Evolutionary conservation across 2,888 invertebrate species (phyloP), one percentile per base, ranked within the genome.

Genomic region (Diaphora mendica): DNA sequence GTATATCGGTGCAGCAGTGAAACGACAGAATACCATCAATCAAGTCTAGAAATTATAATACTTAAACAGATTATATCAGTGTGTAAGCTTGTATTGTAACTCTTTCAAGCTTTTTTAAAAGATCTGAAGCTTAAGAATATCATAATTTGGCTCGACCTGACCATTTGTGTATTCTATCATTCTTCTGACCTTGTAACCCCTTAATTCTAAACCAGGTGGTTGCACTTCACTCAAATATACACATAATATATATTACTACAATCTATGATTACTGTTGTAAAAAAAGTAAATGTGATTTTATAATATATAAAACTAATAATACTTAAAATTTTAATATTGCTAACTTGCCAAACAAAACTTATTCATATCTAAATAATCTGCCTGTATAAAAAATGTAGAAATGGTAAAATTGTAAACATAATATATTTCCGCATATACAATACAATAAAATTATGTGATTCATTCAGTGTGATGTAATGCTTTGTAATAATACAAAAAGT

Each of bases 201-300:
- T 26, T 42, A 26, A 71, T 68, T 74, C 73, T 74, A 67, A 69
- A 77, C 72, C 55, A 75, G 68, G 33, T 74, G 68, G 71, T 71
- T 70, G 73, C 79, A 75, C 72, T 77, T 76, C 75, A 79, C 77
- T 76, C 70, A 82, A 77, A 82, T 73, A 77, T 77, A 83, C 75
- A 77, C 70, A 79, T 68, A 70, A 35, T 68, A 75, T 1, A 39
- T n/a, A 72, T 30, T 75, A 72, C 70, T 73, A 70, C 20, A 73
- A 65, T 73, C 76, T 79, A 77, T 69, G 73, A 73, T 73, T 74
- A 77, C 23, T 68, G 30, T 62, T 42, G 62, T 62, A 20, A 42
- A 42, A 20, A 59, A 44, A 15, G 20, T 20, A 20, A 51, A 3
- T 23, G 55, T 39, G 55, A 35, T 26, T 59, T 15, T 55, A 59